These are phyloP conservation scores for Psammodynastes pulverulentus DNA, from an alignment of 2,113 vertebrate species.

Conservation along the genomic window DNA sequence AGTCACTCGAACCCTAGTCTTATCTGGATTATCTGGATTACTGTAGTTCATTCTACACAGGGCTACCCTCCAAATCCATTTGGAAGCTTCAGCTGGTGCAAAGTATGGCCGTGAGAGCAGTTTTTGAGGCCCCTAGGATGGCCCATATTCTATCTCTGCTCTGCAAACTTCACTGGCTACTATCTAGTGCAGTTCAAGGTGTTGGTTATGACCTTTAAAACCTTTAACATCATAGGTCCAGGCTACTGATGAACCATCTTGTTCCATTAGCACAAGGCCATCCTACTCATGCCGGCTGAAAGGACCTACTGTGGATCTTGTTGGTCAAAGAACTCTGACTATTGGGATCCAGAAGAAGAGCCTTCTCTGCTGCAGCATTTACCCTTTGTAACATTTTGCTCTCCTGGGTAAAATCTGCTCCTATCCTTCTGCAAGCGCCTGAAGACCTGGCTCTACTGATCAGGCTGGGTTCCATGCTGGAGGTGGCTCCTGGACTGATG, in stretches of 20 bases:
- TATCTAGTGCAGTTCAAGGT: background rate
- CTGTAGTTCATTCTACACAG: no score
- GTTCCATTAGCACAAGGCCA: background rate
- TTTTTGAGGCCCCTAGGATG: background rate
- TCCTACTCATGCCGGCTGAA: background rate
- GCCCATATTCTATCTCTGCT: background rate
- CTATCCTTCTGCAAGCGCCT: background rate
- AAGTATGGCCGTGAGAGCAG: no score
- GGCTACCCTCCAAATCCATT: no score
- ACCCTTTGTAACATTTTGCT: background rate
- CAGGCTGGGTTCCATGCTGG: background rate
- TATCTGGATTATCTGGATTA: no score
- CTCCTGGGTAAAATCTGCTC: background rate
- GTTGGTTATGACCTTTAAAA: background rate
- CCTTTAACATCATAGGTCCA: background rate
- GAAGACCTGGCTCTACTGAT: background rate
- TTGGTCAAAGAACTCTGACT: background rate
- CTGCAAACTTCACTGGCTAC: background rate
- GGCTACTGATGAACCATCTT: background rate
- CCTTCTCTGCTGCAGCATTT: background rate
- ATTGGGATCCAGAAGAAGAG: background rate
- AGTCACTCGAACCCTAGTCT: no score
- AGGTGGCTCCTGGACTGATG: background rate
- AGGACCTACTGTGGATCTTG: background rate
- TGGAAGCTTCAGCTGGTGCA: no score